These are phyloP conservation scores for Dynastes maya DNA, from an alignment of 2,888 invertebrate species.

Conservation along the genomic window DNA sequence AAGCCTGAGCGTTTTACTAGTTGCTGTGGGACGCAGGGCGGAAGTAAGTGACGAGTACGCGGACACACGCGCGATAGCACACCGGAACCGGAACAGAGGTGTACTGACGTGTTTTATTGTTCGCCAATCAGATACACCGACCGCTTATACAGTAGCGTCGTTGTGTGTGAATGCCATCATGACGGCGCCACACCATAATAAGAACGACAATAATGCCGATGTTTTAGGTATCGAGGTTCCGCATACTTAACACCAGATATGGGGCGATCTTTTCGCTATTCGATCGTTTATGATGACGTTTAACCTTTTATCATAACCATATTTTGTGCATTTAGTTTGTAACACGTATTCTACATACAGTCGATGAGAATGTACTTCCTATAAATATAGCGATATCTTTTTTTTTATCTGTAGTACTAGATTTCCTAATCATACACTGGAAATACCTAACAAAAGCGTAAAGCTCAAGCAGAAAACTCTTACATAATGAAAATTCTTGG, in stretches of 20 bases:
- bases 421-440: too few species aligned
- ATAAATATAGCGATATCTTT: too few species aligned
- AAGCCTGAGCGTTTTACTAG: conserved; percentile 3
- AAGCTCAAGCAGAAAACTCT: too few species aligned
- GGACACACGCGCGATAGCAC: conserved; percentile 58
- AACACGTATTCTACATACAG: background rate
- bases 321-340: background rate
- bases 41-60: conserved; percentile 53
- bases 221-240: conserved; percentile 1
- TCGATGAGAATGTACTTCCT: too few species aligned
- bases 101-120: conserved; percentile 61
- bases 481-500: too few species aligned
- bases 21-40: conserved; percentile 19
- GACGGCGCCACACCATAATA: conserved; percentile 30
- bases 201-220: conserved; percentile 38
- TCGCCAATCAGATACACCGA: conserved; percentile 51
- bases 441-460: too few species aligned
- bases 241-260: background rate
- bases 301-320: background rate
- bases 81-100: conserved; percentile 61
- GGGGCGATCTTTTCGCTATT: background rate
- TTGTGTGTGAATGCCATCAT: conserved; percentile 42
- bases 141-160: background rate
- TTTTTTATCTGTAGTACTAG: too few species aligned
- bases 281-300: background rate